Evolutionary conservation across 2,888 invertebrate species (phyloP).

Genomic region (Fragum sueziense): DNA sequence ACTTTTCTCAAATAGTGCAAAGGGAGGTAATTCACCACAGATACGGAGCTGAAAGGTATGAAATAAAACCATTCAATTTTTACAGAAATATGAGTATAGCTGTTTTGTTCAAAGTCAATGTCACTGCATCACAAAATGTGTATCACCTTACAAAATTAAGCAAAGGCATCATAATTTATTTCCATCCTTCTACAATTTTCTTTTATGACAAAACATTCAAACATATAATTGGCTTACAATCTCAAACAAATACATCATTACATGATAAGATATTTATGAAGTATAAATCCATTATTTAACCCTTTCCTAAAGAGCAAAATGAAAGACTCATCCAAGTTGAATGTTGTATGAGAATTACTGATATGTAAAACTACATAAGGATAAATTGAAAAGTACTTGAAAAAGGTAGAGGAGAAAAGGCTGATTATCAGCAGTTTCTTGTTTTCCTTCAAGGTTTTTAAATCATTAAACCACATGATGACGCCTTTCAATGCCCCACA

Average conservation of each 20-base stretch:
- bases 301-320: too few species aligned
- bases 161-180: too few species aligned
- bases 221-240: too few species aligned
- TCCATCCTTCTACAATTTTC: too few species aligned
- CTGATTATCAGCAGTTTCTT: not conserved
- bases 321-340: too few species aligned
- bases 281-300: too few species aligned
- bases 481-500: too few species aligned
- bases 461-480: not conserved
- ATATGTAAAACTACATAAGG: too few species aligned
- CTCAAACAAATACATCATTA: too few species aligned
- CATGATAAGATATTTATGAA: too few species aligned
- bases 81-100: not conserved
- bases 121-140: not conserved
- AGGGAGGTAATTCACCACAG: conserved; percentile 66
- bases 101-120: not conserved
- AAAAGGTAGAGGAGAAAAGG: not conserved
- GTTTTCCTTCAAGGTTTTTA: not conserved
- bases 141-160: not conserved
- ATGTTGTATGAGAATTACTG: too few species aligned
- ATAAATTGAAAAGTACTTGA: not conserved
- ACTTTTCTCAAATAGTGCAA: conserved; percentile 57
- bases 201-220: too few species aligned
- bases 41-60: conserved; percentile 61
- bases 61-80: not conserved